Conservation (phyloP, 2,888 invertebrate genomes). For the Tenthredo notha region DNA sequence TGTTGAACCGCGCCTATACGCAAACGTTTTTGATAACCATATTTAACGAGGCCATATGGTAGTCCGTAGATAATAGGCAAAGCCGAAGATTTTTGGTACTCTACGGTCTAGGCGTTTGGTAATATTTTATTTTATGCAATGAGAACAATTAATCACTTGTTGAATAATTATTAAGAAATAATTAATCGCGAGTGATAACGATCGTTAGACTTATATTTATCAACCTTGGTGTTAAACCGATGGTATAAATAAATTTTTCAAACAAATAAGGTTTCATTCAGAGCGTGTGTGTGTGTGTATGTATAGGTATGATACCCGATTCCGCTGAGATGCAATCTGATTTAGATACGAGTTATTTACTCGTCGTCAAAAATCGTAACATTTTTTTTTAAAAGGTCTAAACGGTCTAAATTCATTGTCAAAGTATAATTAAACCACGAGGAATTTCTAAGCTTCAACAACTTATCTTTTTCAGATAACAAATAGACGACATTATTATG, state of each 20-base stretch:
- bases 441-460: background rate
- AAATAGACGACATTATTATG: too few species aligned
- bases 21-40: conserved; percentile 28
- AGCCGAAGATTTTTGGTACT: background rate
- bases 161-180: background rate
- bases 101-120: background rate
- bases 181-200: background rate
- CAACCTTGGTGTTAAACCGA: background rate
- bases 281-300: too few species aligned
- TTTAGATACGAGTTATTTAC: background rate
- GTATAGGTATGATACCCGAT: too few species aligned
- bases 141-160: background rate
- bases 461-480: background rate
- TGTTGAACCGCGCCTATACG: background rate
- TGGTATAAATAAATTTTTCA: too few species aligned
- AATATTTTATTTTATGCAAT: background rate
- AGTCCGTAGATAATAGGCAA: background rate
- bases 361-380: background rate
- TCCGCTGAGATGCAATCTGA: background rate
- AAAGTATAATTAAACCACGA: background rate
- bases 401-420: too few species aligned
- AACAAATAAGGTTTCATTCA: too few species aligned
- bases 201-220: background rate
- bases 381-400: background rate
- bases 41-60: conserved; percentile 21